Base-by-base conservation (phyloP, 2,113 vertebrate species). In the Cranoglanis bouderius region DNA sequence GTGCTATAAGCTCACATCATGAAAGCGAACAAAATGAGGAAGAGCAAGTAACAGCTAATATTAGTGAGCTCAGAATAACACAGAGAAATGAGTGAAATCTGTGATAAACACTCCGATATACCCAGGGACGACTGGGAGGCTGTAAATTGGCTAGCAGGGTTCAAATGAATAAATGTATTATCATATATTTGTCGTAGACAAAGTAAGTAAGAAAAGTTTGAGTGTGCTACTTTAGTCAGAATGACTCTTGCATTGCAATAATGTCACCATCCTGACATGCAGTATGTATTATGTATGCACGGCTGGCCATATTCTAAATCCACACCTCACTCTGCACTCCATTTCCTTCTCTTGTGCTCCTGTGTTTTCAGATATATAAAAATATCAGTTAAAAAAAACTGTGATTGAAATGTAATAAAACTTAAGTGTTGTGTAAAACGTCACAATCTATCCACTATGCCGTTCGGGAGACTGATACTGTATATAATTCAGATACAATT, bases 221-320 rank as follows among this genome's bases (percentile, higher is more conserved):
- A 65, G 55, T 46, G 70, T 83, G 78, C 49, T 53, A 78, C 40
- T 78, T 53, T 43, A 84, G 67, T 38, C 38, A 78, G 59, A 40
- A 81, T 53, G 32, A 43, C 29, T 75, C 18, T 32, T 86, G 32
- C 43, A 82, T 46, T 86, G 40, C 72, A 74, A 67, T 70, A 29
- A n/a, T 85, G 21, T 21, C 53, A 38, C 55, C 74, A 59, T 59
- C 16, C 29, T 61, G 59, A 78, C 65, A 10, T 35, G 59, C 21
- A 6, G 43, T 29, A 78, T 78, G 26, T 51, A 78, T 78, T 49
- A 78, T 82, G 32, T 57, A 75, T 53, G 49, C 29, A 81, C 14
- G 51, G 78, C 72, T 49, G 38, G 46, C 63, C 61, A 59, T 63
- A 10, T 55, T 82, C 51, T 35, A 61, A n/a, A 77, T 46, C 70